Evolutionary conservation across 2,113 vertebrate species (phyloP), one percentile per base, ranked within the genome.

Genomic region (Chrysemys picta): DNA sequence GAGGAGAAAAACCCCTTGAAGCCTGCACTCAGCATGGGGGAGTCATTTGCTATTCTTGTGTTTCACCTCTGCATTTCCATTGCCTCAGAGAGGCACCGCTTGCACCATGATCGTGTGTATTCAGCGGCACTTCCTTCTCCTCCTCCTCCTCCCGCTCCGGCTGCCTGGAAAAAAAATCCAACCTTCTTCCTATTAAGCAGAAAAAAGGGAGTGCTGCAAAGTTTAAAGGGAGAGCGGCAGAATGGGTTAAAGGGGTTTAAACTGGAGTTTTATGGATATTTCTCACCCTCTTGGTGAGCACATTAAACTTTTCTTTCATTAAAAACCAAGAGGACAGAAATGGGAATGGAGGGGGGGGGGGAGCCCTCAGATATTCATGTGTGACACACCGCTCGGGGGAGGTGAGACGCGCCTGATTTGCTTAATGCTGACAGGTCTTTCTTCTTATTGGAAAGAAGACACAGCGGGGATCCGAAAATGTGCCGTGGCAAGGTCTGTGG

Each of bases 391-490:
- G 95, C 97, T 98, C 88, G 80, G 92, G 96, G 78, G 97, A 96
- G 95, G 97, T 95, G 94, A 98, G 96, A 95, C 80, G 76, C 4
- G 19, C 94, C 97, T 97, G 95, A 98, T 98, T 97, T 97, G 97
- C 97, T 97, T 97, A 97, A 97, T 97, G 97, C 97, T 98, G 97
- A 98, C 97, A 97, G 96, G 85, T 81, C 96, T 97, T 97, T 98
- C 97, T 97, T 97, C 97, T 97, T 86, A 96, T 95, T 96, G 97
- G 97, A 96, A 96, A 96, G 96, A 85, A 97, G 97, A 95, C 97
- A 87, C 97, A 98, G 97, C 97, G 0, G 97, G 97, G 97, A 95
- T 93, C 94, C 94, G 95, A 91, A 97, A 98, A 97, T 94, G 96
- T 94, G 95, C 97, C 92, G 25, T 96, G 97, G 93, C 97, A 95